Conservation (phyloP, 2,888 invertebrate genomes). For the Meiosimyza platycephala region DNA sequence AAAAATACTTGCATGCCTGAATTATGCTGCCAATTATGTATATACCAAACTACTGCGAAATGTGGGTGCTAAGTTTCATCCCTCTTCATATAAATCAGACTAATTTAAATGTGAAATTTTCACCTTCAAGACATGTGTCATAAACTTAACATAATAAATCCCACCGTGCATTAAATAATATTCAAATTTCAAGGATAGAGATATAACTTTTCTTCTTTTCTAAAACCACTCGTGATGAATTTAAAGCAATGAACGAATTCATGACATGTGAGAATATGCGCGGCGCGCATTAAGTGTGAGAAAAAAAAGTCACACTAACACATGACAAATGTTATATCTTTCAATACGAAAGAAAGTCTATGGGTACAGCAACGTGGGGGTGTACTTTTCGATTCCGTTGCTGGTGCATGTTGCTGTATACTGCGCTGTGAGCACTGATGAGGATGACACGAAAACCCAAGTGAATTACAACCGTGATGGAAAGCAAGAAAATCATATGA, state of each 20-base stretch:
- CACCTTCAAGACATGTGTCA: not conserved
- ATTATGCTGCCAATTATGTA: too few relatives aligned
- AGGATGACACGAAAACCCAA: constrained; percentile 12
- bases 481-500: not conserved
- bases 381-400: constrained; percentile 1
- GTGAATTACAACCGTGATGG: constrained; percentile 24
- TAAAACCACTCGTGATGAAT: constrained; percentile 18
- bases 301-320: too few relatives aligned
- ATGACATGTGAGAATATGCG: not conserved
- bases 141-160: not conserved
- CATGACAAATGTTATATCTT: not conserved
- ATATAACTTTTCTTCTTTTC: constrained; percentile 2
- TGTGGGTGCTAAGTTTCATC: constrained; percentile 1
- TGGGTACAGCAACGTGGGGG: not conserved
- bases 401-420: not conserved
- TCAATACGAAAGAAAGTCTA: not conserved
- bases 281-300: not conserved
- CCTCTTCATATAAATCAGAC: constrained; percentile 2
- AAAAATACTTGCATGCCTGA: too few relatives aligned
- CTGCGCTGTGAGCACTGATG: not conserved
- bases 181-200: constrained; percentile 18
- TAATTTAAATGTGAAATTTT: not conserved
- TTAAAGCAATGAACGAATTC: constrained; percentile 8
- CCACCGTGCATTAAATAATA: constrained; percentile 14
- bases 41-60: too few relatives aligned